Conservation (phyloP, 2,888 invertebrate genomes). For the Monopis laevigella region DNA sequence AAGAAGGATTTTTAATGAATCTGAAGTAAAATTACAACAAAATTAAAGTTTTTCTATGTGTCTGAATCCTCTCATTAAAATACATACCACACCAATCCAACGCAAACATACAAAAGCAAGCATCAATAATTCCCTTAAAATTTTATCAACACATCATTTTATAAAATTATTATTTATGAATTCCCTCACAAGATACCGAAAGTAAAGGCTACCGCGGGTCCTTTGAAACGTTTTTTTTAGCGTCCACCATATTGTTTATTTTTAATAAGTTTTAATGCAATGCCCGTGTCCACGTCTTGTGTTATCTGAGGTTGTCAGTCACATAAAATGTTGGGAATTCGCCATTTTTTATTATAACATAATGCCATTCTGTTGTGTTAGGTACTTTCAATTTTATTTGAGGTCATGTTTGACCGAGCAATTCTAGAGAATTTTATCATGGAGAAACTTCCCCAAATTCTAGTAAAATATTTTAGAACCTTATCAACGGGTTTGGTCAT, state of each 20-base stretch:
- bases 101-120: background rate
- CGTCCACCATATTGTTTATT: conserved; percentile 13
- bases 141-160: conserved; percentile 21
- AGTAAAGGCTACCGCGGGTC: conserved; percentile 49
- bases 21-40: background rate
- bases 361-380: no score
- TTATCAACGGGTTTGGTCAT: no score
- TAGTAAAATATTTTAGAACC: no score
- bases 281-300: conserved; percentile 50
- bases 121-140: background rate
- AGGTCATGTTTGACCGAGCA: no score
- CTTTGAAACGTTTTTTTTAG: conserved; percentile 47
- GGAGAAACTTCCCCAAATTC: no score
- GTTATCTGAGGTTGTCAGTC: conserved; percentile 36
- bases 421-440: no score
- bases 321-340: conserved; percentile 30
- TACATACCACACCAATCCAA: conserved; percentile 1
- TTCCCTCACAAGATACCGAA: conserved; percentile 34
- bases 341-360: no score
- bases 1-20: background rate
- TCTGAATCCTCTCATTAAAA: background rate
- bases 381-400: no score
- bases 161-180: conserved; percentile 66
- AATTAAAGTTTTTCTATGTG: background rate
- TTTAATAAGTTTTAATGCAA: conserved; percentile 42